Evolutionary conservation across 2,113 vertebrate species (phyloP), one percentile per base, ranked within the genome.

Genomic region (Saimiri boliviensis): DNA sequence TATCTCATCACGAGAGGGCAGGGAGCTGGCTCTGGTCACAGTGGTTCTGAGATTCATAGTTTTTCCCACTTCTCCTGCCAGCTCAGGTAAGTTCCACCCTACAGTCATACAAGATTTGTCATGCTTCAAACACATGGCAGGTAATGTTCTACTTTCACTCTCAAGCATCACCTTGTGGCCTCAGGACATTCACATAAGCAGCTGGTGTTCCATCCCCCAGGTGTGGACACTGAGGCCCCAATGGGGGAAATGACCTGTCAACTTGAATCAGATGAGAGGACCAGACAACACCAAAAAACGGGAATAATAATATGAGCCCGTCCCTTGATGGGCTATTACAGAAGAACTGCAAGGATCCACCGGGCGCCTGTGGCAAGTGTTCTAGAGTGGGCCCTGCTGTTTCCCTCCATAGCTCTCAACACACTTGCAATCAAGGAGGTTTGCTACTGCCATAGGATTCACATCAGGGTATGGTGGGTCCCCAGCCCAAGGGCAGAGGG

Each of bases 151-250:
- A 66, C 47, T n/a, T 89, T 85, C 16, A 30, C 32, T 40, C 58
- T 71, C 47, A 63, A 58, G 35, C 54, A n/a, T 17, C 45, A 5
- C 52, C 45, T n/a, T 35, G 58, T 60, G 60, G 56, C n/a, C 37
- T 60, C 40, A 27, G 42, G 68, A 89, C 8, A 32, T 14, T 35
- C 32, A 40, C 35, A 14, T 2, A 14, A 71, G 37, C 17, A 95
- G 56, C 68, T 25, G 73, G 17, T 52, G 25, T 68, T 70, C 47
- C 56, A 80, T 73, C 91, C 42, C 40, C 58, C 47, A 68, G n/a
- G 12, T 54, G 35, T 73, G 66, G 47, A 91, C 88, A 94, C 91
- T 58, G 81, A 97, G 90, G 54, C 70, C 40, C 42, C 37, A 21
- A 20, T 45, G 63, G 42, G 32, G 32, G 52, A 82, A 74, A 66